Evolutionary conservation across 2,888 invertebrate genomes (phyloP), one percentile per base, ranked within the genome.

Genomic region (Tanaodytes sp.): DNA sequence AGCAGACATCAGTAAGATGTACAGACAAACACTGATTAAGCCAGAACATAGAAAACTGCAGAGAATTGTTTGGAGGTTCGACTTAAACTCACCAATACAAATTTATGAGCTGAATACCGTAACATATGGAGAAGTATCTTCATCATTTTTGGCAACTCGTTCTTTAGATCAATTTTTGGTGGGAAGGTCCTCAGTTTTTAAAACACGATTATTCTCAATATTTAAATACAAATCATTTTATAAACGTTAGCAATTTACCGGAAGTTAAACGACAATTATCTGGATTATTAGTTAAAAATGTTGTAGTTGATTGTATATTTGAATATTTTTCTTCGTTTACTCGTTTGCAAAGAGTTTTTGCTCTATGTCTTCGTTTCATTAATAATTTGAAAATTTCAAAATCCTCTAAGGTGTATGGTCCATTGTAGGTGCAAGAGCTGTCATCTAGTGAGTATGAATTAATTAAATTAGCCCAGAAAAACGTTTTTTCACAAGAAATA

Each of bases 21-120:
- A 76, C 42, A 67, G 76, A 0, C 72, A 68, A 54, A 39, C 73
- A 8, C 14, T n/a, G 8, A 23, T 69, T 0, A 8, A 46, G 5
- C 43, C 49, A 0, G 46, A 62, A 4, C 72, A 77, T 54, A 39
- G 64, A 1, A 54, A 72, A 12, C 70, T 59, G n/a, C 77, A 78
- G 4, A 39, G 75, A 15, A 78, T 80, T 12, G 11, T 80, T 0
- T 80, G 79, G 79, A 45, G 77, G 11, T 46, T 49, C 31, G 65
- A 19, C 4, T 49, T 15, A 37, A 51, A 39, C 23, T 66, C 0
- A 30, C 67, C 15, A 43, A 59, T 30, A 30, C 31, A 3, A 73
- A 57, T 27, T 16, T 46, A 46, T n/a, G 18, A 31, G 31, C 30
- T 46, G 2, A 64, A 43, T 2, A 64, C 64, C 4, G 46, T 68